Percentiles rank a stretch among this genome's conserved stretches.
Conservation (phyloP, 2,797 vertebrate genomes). For the Limosa lapponica region DNA sequence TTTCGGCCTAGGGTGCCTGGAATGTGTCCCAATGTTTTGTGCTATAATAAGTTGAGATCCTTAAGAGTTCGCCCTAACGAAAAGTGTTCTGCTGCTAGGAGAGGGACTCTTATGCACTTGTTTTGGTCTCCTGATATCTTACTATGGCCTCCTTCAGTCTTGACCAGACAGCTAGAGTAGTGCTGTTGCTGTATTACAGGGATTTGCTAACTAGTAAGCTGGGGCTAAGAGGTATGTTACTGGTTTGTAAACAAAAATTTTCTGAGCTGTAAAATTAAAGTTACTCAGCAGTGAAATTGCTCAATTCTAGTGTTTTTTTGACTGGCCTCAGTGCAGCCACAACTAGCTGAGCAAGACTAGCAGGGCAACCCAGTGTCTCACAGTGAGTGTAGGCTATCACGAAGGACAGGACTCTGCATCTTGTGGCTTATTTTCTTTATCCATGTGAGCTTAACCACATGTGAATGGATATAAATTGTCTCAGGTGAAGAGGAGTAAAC, state of each 20-base stretch:
- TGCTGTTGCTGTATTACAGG: not conserved
- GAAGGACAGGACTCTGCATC: not conserved
- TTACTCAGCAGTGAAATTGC: rapidly evolving
- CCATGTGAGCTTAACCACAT: rapidly evolving
- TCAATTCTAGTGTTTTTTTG: not conserved
- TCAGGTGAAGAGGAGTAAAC: not conserved
- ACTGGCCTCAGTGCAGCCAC: no score
- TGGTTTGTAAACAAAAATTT: not conserved
- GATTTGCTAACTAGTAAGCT: not conserved
- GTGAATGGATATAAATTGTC: rapidly evolving
- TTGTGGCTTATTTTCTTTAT: not conserved
- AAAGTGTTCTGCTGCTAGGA: not conserved
- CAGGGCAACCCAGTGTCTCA: rapidly evolving
- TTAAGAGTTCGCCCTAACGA: not conserved
- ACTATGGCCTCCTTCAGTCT: rapidly evolving
- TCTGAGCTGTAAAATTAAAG: not conserved
- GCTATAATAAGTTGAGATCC: rapidly evolving
- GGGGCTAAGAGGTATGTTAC: not conserved
- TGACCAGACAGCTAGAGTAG: no score
- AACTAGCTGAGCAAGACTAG: not conserved
- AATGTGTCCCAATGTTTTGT: not conserved
- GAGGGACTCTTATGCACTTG: no score
- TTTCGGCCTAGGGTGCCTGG: not conserved
- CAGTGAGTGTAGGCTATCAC: no score
- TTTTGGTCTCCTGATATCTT: not conserved